Conservation (phyloP, 37 sponge, comb jelly and placozoan species). For the Mnemiopsis leidyi region DNA sequence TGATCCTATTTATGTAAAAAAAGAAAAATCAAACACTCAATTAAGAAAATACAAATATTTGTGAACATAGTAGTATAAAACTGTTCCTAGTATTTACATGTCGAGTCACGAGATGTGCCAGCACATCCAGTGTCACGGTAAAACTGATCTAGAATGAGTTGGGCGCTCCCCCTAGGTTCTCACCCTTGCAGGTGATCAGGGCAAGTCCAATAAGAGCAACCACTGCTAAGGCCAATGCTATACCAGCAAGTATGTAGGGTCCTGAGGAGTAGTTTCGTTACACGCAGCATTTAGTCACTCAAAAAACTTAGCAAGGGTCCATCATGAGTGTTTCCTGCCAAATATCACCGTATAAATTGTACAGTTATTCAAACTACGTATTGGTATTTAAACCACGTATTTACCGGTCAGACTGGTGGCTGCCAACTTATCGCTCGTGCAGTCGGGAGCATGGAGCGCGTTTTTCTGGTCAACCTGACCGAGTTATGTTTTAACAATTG, state of each 20-base stretch:
- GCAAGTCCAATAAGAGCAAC: slow-evolving; percentile 36
- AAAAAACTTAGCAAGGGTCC: too few relatives aligned
- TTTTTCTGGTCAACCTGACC: not conserved
- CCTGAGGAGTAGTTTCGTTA: not conserved
- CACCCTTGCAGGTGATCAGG: slow-evolving; percentile 2
- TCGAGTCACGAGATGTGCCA: too few relatives aligned
- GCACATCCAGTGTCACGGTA: not conserved
- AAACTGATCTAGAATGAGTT: not conserved
- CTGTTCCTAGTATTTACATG: too few relatives aligned
- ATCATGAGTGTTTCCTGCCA: too few relatives aligned
- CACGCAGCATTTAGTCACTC: too few relatives aligned
- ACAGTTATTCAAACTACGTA: too few relatives aligned
- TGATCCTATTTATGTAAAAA: not conserved
- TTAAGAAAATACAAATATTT: not conserved
- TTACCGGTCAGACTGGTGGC: not conserved
- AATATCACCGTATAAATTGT: too few relatives aligned
- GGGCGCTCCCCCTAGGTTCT: not conserved
- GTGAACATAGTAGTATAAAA: too few relatives aligned
- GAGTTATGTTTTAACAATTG: too few relatives aligned
- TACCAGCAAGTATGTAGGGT: slow-evolving; percentile 8
- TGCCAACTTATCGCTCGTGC: not conserved
- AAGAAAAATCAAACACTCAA: not conserved
- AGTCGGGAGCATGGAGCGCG: not conserved
- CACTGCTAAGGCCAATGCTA: not conserved
- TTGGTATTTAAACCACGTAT: too few relatives aligned